Evolutionary conservation across 1,140 invertebrate genomes (phyloP).

Genomic region (Bombus confusus): DNA sequence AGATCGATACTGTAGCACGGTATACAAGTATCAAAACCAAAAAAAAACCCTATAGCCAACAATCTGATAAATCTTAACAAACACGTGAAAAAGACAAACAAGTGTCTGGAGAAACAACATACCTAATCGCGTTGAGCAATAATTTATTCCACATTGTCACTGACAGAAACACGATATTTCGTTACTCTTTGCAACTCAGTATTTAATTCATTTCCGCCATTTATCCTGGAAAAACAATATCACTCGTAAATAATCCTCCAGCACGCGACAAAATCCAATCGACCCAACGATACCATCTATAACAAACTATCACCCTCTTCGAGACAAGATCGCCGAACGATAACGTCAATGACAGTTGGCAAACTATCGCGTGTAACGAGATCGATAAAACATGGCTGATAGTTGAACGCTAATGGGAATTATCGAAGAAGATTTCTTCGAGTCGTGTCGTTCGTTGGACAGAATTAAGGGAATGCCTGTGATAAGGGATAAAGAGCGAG

Average conservation of each 20-base stretch:
- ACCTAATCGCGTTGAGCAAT: neutral
- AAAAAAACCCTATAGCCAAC: too few species aligned
- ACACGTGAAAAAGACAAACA: neutral
- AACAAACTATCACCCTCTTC: neutral
- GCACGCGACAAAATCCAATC: too few species aligned
- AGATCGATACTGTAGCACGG: neutral
- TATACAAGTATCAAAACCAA: neutral
- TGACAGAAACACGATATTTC: neutral
- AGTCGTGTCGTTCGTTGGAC: neutral
- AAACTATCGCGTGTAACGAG: neutral
- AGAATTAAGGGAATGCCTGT: slow-evolving; percentile 3
- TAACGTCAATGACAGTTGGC: neutral
- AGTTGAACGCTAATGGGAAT: slow-evolving; percentile 14
- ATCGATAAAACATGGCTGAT: neutral
- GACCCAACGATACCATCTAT: neutral
- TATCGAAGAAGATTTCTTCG: neutral
- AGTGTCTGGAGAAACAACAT: too few species aligned
- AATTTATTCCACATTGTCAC: neutral
- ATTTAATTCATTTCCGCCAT: neutral
- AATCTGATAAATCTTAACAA: neutral
- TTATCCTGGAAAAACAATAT: neutral
- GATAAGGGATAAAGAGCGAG: neutral
- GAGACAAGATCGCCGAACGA: neutral
- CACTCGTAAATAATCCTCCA: neutral
- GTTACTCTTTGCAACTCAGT: neutral